Evolutionary conservation across 2,797 vertebrate species (phyloP), one percentile per base, ranked within the genome.

Genomic region (Onychomys arenicola): DNA sequence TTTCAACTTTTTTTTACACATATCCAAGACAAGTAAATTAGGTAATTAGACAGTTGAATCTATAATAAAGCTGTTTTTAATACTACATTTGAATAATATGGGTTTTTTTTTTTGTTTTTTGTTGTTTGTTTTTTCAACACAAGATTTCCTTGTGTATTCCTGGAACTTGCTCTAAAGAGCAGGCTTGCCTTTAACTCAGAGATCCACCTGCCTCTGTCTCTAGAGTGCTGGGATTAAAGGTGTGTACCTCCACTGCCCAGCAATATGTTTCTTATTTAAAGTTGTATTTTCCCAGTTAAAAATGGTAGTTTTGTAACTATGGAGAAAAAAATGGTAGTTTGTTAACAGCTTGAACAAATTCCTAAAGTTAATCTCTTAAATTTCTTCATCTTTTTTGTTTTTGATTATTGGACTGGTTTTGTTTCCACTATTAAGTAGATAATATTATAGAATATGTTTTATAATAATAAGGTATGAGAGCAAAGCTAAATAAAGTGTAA

Each of bases 11-110:
- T 81, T 95, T 6, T 2, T 1, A 27, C 65, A 37, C 10, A 85
- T 71, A 88, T 23, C 34, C 63, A 83, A 84, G 21, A 93, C 29
- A 1, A n/a, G 29, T 80, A 80, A 95, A 85, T 92, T 43, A 92
- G 23, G 89, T 61, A 10, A 40, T 89, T 94, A 55, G 46, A 76
- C 4, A 57, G 2, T 61, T 91, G 43, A 91, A 81, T 83, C 25
- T 91, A 71, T 40, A 21, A 21, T 71, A 67, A 85, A 57, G 7
- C 19, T 84, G 75, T 87, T 94, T 96, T 93, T 49, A 92, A 94
- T 84, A 46, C 29, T 63, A 95, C 12, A 86, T 91, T 90, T 92
- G 63, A 93, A 75, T 78, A 63, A 83, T 59, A 5, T 14, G 12
- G 55, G 25, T 32, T 67, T 67, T 32, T 65, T 32, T 29, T 65